Percentiles rank a stretch among this genome's conserved stretches.
phyloP scores from a whole-genome alignment of 1,140 invertebrate genomes.

The Cephus cinctus region DNA sequence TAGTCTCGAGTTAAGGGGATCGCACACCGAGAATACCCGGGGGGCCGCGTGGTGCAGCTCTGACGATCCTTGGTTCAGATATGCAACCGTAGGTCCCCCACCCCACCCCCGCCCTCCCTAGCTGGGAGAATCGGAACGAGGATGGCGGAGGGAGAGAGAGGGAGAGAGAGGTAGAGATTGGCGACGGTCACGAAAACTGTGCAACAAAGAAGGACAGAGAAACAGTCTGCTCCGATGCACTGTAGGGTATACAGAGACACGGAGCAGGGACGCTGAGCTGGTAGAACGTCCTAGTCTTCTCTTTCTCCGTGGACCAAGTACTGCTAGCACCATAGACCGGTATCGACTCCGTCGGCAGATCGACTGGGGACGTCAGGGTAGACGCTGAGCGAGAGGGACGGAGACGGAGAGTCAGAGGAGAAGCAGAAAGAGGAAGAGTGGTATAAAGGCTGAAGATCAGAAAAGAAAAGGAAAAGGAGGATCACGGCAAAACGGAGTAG shows the following conservation, averaged over 20 bases:
- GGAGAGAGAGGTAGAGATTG: constrained; percentile 10
- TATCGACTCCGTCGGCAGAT: too few relatives aligned
- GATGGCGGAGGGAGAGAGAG: constrained; percentile 6
- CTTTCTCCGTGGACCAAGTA: too few relatives aligned
- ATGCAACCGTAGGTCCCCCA: too few relatives aligned
- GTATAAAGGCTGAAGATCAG: background rate
- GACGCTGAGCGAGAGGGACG: constrained; percentile 5
- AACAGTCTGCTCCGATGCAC: too few relatives aligned
- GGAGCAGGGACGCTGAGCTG: too few relatives aligned
- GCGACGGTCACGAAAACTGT: constrained; percentile 1
- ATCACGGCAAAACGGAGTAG: constrained; percentile 11
- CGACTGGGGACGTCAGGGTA: constrained; percentile 9
- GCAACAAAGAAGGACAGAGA: background rate
- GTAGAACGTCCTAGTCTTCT: too few relatives aligned
- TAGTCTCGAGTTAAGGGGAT: constrained; percentile 27
- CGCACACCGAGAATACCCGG: background rate
- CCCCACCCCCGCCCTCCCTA: too few relatives aligned
- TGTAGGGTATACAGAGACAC: too few relatives aligned
- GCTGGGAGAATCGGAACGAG: too few relatives aligned
- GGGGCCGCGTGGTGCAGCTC: constrained; percentile 20
- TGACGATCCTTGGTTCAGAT: constrained; percentile 33
- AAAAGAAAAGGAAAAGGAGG: constrained; percentile 2
- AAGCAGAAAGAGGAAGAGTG: background rate
- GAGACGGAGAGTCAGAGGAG: background rate
- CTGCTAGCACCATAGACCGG: too few relatives aligned